Conservation (phyloP, 2,113 vertebrate species). For the Brachypodius melanocephalos region DNA sequence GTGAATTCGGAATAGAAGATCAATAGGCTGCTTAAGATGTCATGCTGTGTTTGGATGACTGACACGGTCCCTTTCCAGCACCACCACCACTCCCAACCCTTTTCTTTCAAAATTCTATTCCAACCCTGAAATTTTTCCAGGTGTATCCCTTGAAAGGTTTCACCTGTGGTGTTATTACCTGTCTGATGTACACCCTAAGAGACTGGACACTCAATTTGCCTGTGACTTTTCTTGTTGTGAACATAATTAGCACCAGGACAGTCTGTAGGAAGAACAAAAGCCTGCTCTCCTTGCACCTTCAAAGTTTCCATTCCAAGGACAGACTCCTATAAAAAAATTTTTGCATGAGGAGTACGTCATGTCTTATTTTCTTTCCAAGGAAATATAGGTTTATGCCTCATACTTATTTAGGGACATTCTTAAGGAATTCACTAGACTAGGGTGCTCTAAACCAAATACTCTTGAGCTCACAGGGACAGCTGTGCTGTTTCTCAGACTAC, state of each 20-base stretch:
- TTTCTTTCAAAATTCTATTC: neutral
- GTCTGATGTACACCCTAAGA: neutral
- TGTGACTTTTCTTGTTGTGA: neutral
- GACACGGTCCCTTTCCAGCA: neutral
- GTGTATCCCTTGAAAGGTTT: neutral
- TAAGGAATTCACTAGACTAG: neutral
- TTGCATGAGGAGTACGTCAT: neutral
- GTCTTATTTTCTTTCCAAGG: neutral
- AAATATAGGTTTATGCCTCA: neutral
- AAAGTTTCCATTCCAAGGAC: neutral
- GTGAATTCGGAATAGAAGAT: slow-evolving; percentile 68
- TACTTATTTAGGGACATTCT: neutral
- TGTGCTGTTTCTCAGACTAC: neutral
- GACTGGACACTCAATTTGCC: neutral
- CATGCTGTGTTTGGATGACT: slow-evolving; percentile 18
- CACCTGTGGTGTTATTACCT: neutral
- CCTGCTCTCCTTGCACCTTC: neutral
- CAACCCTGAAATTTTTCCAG: neutral
- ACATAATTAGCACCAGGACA: neutral
- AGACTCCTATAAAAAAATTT: neutral
- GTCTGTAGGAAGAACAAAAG: neutral
- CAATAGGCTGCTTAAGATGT: slow-evolving; percentile 66
- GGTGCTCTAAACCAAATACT: neutral
- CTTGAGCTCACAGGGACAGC: neutral
- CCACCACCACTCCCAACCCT: neutral